Evolutionary conservation across 1,140 invertebrate species (phyloP).

Genomic region (Heliconius melpomene): DNA sequence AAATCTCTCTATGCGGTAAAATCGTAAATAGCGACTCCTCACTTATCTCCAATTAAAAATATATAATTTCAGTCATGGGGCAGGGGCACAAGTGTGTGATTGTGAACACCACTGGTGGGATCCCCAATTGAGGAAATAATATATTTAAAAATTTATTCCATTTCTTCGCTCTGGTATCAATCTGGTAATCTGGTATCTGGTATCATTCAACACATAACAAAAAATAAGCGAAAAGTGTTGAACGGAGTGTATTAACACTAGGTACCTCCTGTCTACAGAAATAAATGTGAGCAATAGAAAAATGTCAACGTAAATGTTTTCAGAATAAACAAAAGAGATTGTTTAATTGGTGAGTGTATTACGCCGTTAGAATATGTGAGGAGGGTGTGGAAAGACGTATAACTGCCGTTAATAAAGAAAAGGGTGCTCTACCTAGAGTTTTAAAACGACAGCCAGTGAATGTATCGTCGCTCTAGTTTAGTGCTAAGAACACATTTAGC

Average conservation of each 20-base stretch:
- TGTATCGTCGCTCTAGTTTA: slow-evolving; percentile 14
- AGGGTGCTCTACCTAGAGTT: slow-evolving; percentile 15
- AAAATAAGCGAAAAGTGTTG: too few relatives aligned
- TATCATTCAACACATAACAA: too few relatives aligned
- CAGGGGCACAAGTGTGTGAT: too few relatives aligned
- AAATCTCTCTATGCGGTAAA: slow-evolving; percentile 37
- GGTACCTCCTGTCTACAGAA: neutral
- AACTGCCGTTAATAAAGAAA: slow-evolving; percentile 7
- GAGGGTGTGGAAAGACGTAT: slow-evolving; percentile 14
- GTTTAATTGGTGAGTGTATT: slow-evolving; percentile 13
- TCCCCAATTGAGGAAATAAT: too few relatives aligned
- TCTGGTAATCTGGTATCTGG: too few relatives aligned
- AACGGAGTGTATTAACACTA: too few relatives aligned
- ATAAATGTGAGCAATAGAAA: neutral
- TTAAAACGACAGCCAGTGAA: slow-evolving; percentile 6
- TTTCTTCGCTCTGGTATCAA: too few relatives aligned
- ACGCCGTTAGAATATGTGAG: slow-evolving; percentile 11
- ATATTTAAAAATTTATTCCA: too few relatives aligned
- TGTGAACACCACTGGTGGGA: too few relatives aligned
- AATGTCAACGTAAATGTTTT: slow-evolving; percentile 15
- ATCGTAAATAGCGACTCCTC: slow-evolving; percentile 29
- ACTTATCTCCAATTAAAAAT: slow-evolving; percentile 20
- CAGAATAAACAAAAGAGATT: slow-evolving; percentile 14
- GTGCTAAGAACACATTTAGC: slow-evolving; percentile 12
- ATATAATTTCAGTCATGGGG: neutral